phyloP scores from a whole-genome alignment of 2,888 invertebrate genomes.

The Lobophora halterata region DNA sequence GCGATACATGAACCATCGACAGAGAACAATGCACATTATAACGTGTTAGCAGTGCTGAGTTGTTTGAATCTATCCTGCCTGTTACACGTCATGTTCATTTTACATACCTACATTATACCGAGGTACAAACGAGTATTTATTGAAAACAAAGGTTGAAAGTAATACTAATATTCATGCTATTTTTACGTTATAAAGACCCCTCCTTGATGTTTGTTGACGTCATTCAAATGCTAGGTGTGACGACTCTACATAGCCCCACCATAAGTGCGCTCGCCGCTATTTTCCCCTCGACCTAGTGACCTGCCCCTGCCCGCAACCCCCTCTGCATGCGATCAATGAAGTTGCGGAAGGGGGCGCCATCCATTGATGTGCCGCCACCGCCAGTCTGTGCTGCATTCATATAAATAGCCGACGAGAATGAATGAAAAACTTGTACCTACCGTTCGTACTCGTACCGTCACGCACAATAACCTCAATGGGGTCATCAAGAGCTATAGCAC shows the following conservation, averaged over 20 bases:
- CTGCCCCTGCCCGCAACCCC: constrained; percentile 40
- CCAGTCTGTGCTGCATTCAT: constrained; percentile 52
- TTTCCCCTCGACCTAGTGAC: constrained; percentile 64
- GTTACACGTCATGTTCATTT: constrained; percentile 4
- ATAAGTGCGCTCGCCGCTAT: constrained; percentile 27
- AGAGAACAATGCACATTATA: constrained; percentile 21
- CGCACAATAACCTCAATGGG: constrained; percentile 27
- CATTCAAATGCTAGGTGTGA: neutral
- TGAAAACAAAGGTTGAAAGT: too few relatives aligned
- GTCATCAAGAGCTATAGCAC: constrained; percentile 15
- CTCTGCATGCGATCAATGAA: constrained; percentile 65
- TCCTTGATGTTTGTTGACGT: constrained; percentile 8
- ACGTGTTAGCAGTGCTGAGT: constrained; percentile 9
- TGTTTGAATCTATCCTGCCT: constrained; percentile 8
- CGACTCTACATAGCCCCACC: neutral
- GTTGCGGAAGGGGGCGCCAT: constrained; percentile 45
- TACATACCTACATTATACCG: too few relatives aligned
- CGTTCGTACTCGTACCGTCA: constrained; percentile 35
- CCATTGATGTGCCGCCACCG: constrained; percentile 48
- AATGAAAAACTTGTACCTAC: constrained; percentile 43
- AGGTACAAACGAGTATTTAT: too few relatives aligned
- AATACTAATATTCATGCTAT: too few relatives aligned
- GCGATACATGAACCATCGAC: constrained; percentile 16
- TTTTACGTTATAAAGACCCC: too few relatives aligned
- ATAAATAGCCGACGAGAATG: constrained; percentile 43